phyloP scores from a whole-genome alignment of 2,797 vertebrate genomes.

The Lepilemur septentrionalis region DNA sequence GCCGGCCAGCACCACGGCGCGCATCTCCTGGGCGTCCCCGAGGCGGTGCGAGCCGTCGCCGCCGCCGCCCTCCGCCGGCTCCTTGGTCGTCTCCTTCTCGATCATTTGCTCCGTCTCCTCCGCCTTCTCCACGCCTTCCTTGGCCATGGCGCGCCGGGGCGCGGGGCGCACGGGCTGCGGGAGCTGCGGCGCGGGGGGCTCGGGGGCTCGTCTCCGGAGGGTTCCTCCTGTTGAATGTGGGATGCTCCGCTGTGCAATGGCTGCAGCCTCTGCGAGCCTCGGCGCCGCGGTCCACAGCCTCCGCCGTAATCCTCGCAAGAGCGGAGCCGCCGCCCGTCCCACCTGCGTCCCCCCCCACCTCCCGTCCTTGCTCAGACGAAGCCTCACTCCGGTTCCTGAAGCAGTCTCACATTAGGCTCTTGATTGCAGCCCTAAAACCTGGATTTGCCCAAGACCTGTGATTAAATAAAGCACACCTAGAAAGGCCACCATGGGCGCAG shows the following conservation, averaged over 20 bases:
- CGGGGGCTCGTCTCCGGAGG: neutral
- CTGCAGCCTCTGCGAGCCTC: conserved; percentile 59
- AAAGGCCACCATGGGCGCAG: neutral
- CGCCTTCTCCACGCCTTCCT: conserved; percentile 91
- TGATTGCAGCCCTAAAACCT: neutral
- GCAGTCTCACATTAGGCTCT: neutral
- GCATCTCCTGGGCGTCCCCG: conserved; percentile 93
- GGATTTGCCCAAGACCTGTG: neutral
- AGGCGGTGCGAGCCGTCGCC: conserved; percentile 79
- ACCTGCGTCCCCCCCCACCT: neutral
- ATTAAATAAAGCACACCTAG: neutral
- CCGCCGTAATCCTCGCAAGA: conserved; percentile 83
- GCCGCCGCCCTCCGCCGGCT: conserved; percentile 75
- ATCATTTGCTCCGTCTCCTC: conserved; percentile 98
- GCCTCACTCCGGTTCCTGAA: neutral
- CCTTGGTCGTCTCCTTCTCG: conserved; percentile 84
- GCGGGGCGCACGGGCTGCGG: conserved; percentile 55
- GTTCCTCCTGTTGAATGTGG: conserved; percentile 79
- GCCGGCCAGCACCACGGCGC: conserved; percentile 92
- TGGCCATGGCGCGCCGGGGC: conserved; percentile 88
- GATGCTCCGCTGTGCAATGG: conserved; percentile 72
- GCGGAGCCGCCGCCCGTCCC: conserved; percentile 51
- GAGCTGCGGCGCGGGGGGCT: neutral
- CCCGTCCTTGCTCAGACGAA: neutral
- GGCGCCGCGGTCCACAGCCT: conserved; percentile 63